A percentile compares a stretch with the other conserved stretches of the same genome.
These are phyloP conservation scores for Cataglyphis altisquamis DNA, from an alignment of 2,888 invertebrate genomes.

Conservation along the genomic window DNA sequence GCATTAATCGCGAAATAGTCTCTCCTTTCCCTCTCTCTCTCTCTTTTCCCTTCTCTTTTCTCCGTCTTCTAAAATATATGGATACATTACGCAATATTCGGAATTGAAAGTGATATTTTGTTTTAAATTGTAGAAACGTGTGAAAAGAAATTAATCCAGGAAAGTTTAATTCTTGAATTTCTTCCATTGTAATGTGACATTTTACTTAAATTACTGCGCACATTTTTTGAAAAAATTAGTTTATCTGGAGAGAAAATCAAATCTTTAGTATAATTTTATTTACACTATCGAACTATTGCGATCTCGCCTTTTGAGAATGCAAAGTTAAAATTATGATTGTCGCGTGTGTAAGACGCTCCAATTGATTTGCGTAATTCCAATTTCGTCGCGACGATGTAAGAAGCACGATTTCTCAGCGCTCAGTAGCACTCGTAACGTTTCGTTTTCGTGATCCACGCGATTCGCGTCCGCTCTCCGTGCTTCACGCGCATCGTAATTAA, in stretches of 20 bases:
- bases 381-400: not conserved
- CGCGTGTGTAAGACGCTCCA: not conserved
- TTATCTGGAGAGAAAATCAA: not conserved
- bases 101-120: not conserved
- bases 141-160: not conserved
- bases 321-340: not conserved
- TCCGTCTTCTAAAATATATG: not conserved
- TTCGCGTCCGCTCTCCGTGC: constrained; percentile 14
- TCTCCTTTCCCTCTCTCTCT: not conserved
- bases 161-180: not conserved
- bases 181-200: not conserved
- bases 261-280: not conserved
- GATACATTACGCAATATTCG: not conserved
- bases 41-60: not conserved
- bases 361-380: constrained; percentile 21
- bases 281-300: not conserved
- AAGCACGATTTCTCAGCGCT: not conserved
- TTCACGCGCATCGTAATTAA: constrained; percentile 40
- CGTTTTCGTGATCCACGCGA: constrained; percentile 23
- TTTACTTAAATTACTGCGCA: too few relatives aligned
- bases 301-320: not conserved
- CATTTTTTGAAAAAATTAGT: not conserved
- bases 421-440: constrained; percentile 12
- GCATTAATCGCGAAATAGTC: constrained; percentile 35
- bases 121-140: too few relatives aligned